Percentiles rank a stretch among this genome's conserved stretches.
phyloP scores from a whole-genome alignment of 2,113 vertebrate genomes.

The Sapayoa aenigma region DNA sequence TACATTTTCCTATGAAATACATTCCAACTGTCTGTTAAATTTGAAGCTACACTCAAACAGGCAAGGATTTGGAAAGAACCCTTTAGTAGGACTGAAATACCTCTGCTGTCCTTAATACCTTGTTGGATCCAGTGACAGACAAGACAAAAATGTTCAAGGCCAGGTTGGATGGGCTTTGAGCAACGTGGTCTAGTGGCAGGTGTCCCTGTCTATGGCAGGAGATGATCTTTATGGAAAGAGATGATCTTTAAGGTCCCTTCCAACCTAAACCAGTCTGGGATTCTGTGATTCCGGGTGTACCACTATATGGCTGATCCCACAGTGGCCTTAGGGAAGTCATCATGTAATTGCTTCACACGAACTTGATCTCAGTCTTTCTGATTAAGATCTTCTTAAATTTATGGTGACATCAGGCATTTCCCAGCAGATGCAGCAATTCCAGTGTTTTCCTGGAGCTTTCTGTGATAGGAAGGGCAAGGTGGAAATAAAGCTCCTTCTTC shows the following conservation, averaged over 20 bases:
- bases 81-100: neutral
- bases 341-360: neutral
- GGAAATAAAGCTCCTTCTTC: neutral
- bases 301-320: neutral
- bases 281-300: neutral
- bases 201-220: neutral
- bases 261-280: neutral
- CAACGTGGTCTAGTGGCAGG: neutral
- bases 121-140: fast-evolving
- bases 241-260: neutral
- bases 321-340: no score
- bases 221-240: neutral
- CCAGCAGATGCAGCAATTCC: neutral
- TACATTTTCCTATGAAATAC: neutral
- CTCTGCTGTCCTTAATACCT: neutral
- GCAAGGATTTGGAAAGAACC: neutral
- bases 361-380: neutral
- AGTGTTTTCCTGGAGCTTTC: neutral
- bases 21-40: neutral
- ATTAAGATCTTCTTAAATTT: neutral
- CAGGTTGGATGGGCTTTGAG: no score
- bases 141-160: neutral
- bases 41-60: neutral
- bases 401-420: neutral
- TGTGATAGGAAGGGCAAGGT: neutral